These are phyloP conservation scores for Cantharis rufa DNA, from an alignment of 2,888 invertebrate genomes.

Conservation along the genomic window DNA sequence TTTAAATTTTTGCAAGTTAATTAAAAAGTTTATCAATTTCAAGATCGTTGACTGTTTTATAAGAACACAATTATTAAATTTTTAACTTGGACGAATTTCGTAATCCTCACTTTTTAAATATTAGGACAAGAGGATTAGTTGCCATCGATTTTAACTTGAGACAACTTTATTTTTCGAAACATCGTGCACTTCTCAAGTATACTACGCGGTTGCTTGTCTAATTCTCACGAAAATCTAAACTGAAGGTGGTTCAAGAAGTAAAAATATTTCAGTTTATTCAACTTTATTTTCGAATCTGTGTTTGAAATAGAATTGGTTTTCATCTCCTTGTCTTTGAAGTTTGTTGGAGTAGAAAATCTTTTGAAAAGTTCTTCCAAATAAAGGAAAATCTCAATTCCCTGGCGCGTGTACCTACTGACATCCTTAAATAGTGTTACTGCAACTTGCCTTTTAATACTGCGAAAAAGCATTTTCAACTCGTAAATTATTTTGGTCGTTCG, in stretches of 20 bases:
- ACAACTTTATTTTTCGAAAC: neutral
- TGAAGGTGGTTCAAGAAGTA: neutral
- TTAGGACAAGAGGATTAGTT: neutral
- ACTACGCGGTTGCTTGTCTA: no score
- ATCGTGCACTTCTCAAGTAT: neutral
- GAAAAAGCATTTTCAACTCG: neutral
- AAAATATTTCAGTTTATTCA: neutral
- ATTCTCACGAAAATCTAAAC: neutral
- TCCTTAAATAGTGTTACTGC: neutral
- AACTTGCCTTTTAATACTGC: neutral
- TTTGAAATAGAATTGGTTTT: neutral
- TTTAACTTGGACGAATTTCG: neutral
- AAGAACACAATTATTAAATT: neutral
- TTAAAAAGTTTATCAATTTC: neutral
- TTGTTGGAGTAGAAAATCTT: neutral
- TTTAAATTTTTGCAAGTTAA: neutral
- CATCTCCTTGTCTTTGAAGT: neutral
- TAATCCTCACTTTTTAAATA: neutral
- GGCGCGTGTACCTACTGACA: neutral
- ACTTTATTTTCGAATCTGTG: neutral
- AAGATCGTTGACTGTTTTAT: neutral
- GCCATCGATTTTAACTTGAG: neutral
- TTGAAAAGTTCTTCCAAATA: neutral
- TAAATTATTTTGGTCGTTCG: neutral
- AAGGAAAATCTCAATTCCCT: neutral